Evolutionary conservation across 2,113 vertebrate genomes (phyloP).

Genomic region (Grallaria varia): DNA sequence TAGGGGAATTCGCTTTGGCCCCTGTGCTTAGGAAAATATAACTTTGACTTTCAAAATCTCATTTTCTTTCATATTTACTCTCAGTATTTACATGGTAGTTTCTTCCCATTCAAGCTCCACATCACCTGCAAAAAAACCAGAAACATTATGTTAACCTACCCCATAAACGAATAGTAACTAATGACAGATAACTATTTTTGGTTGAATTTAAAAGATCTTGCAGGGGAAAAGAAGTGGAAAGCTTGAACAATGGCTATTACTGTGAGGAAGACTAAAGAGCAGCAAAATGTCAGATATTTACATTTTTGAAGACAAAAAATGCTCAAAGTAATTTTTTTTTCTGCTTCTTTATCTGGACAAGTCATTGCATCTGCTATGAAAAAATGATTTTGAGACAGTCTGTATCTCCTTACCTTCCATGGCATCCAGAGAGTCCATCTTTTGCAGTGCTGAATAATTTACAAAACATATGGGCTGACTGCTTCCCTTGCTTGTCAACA

Average conservation of each 20-base stretch:
- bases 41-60: conserved; percentile 47
- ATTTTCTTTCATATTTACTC: neutral
- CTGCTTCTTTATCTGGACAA: neutral
- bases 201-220: neutral
- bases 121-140: conserved; percentile 82
- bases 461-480: conserved; percentile 94
- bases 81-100: conserved; percentile 89
- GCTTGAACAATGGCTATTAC: neutral
- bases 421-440: conserved; percentile 97
- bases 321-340: neutral
- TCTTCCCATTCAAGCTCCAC: conserved; percentile 99
- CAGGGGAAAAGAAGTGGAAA: neutral
- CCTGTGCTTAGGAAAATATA: conserved; percentile 66
- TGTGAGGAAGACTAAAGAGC: neutral
- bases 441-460: conserved; percentile 95
- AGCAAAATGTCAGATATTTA: neutral
- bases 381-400: neutral
- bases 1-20: conserved; percentile 74
- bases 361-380: neutral
- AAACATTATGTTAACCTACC: neutral
- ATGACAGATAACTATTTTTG: neutral
- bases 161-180: neutral
- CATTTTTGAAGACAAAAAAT: neutral
- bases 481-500: conserved; percentile 88
- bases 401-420: conserved; percentile 90